Evolutionary conservation across 2,797 vertebrate species (phyloP), one percentile per base, ranked within the genome.

Genomic region (Typhlichthys subterraneus): DNA sequence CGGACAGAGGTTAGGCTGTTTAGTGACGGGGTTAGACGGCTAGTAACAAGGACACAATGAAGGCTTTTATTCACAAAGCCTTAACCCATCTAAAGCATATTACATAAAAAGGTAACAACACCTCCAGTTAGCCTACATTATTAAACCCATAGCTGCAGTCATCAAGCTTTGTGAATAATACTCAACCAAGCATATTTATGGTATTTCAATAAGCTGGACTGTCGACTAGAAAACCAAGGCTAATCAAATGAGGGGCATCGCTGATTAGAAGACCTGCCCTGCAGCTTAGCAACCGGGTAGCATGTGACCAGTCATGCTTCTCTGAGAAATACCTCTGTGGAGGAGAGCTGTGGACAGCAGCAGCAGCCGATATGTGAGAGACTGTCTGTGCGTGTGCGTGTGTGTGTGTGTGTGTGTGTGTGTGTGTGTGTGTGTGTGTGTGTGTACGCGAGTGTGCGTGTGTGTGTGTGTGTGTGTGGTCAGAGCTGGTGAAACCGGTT

Each of bases 301-400:
- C 87, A 90, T 89, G 83, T 91, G 89, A 92, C 71, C 14, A 52
- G 79, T 90, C 90, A 89, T 86, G 84, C 83, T 61, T 73, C 63
- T 78, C 72, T 31, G 58, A 75, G 73, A 90, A 89, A 91, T 87
- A 82, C 80, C 84, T 79, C 66, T 7, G 67, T 74, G 78, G 55
- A 47, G 50, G 55, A 59, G 14, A 69, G 57, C 46, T 13, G 54
- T 1, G 31, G 33, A 31, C 3, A 9, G 1, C 31, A 1, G 6
- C 13, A 12, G n/a, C 12, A 14, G 29, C 14, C 12, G n/a, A 13
- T 14, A 8, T 53, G 47, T 38, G n/a, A 38, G 12, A 45, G 42
- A 53, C 17, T 62, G 15, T 17, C 15, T 62, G 14, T 50, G 59
- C 63, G 51, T 59, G 19, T 55, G 42, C 65, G 55, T 60, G 17